phyloP scores from a whole-genome alignment of 2,113 vertebrate species.

The Pterocles gutturalis region DNA sequence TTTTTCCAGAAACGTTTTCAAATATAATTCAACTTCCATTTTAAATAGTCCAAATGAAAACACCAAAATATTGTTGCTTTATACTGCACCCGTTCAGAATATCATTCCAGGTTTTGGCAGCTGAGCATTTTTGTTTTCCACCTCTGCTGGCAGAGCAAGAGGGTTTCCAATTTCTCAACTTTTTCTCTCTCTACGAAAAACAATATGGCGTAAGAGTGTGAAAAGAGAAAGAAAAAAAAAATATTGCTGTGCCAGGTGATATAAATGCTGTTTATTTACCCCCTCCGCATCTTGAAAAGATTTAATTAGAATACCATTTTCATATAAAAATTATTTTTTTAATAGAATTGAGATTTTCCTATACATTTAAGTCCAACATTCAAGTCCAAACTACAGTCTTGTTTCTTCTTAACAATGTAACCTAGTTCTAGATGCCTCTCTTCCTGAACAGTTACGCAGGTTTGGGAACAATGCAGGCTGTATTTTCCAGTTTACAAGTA shows the following conservation, averaged over 20 bases:
- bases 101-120: neutral
- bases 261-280: neutral
- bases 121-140: neutral
- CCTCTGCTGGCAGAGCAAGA: neutral
- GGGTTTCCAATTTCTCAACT: neutral
- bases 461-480: neutral
- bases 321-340: neutral
- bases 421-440: neutral
- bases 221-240: neutral
- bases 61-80: neutral
- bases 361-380: neutral
- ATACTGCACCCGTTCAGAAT: neutral
- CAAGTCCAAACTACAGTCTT: neutral
- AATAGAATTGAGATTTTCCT: neutral
- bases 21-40: constrained; percentile 12
- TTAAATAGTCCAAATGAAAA: neutral
- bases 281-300: neutral
- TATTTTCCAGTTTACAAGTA: constrained; percentile 13
- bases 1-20: neutral
- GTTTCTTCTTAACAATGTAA: neutral
- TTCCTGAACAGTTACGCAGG: neutral
- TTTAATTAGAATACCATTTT: neutral
- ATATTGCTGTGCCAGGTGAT: neutral
- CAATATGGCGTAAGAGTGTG: neutral
- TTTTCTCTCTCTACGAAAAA: neutral